These are phyloP conservation scores for Leucania comma DNA, from an alignment of 2,888 invertebrate species.

Conservation along the genomic window DNA sequence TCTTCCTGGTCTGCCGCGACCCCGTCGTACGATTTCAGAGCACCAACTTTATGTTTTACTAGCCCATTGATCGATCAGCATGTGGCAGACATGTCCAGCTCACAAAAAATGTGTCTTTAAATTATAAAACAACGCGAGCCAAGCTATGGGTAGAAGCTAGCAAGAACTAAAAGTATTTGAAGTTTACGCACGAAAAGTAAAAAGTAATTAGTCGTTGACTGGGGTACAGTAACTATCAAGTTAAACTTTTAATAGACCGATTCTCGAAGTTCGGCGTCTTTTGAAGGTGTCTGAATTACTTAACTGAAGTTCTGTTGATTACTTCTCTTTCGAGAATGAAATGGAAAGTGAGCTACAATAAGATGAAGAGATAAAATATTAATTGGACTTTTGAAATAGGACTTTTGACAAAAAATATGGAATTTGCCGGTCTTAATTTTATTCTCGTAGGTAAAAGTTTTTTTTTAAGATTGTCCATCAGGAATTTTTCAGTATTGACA, in stretches of 20 bases:
- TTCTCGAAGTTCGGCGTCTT: conserved; percentile 42
- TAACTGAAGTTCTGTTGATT: conserved; percentile 44
- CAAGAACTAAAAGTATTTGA: conserved; percentile 28
- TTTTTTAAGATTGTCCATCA: too few species aligned
- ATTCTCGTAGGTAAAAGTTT: background rate
- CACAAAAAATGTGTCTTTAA: too few species aligned
- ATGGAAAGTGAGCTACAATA: conserved; percentile 29
- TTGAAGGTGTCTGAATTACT: conserved; percentile 52
- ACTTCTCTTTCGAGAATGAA: conserved; percentile 29
- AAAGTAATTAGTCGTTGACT: conserved; percentile 53
- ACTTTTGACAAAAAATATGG: background rate
- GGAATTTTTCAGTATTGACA: too few species aligned
- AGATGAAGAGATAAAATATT: conserved; percentile 9
- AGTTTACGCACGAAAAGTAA: conserved; percentile 40
- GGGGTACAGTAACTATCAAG: conserved; percentile 38
- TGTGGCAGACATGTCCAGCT: too few species aligned
- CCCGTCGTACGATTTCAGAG: too few species aligned
- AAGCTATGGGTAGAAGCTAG: too few species aligned
- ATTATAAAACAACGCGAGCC: too few species aligned
- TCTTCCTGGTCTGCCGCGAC: too few species aligned
- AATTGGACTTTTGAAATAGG: conserved; percentile 9
- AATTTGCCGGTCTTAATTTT: background rate
- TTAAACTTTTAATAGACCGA: conserved; percentile 60
- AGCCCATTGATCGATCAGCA: too few species aligned
- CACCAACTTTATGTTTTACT: too few species aligned